Conservation (phyloP, 2,797 vertebrate species). For the Buphagus erythrorhynchus region DNA sequence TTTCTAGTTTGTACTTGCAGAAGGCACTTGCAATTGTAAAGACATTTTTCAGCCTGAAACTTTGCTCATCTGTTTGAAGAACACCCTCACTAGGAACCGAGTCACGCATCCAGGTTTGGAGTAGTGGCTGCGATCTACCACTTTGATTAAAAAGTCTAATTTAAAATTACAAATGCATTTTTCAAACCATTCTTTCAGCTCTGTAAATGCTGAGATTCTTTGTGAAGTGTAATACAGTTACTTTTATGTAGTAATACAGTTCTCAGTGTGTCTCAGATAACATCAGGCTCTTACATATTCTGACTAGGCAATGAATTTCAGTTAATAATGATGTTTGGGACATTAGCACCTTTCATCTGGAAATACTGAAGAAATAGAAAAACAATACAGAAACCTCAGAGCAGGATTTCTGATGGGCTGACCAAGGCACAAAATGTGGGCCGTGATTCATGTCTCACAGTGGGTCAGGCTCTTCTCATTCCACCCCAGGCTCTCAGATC, state of each 20-base stretch:
- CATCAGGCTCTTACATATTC: not conserved
- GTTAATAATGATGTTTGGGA: slow-evolving; percentile 26
- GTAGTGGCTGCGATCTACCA: not conserved
- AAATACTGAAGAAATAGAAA: not conserved
- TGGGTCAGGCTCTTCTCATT: slow-evolving; percentile 12
- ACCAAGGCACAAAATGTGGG: not conserved
- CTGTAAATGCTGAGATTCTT: not conserved
- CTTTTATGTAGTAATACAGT: not conserved
- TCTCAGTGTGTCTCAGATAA: slow-evolving; percentile 17
- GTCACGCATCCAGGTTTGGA: not conserved
- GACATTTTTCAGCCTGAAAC: slow-evolving; percentile 6
- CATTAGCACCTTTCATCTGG: slow-evolving; percentile 20
- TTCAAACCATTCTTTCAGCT: slow-evolving; percentile 2
- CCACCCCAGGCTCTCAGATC: not conserved
- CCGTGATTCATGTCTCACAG: not conserved
- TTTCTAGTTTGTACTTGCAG: not conserved
- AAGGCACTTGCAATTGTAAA: not conserved
- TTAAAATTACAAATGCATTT: slow-evolving; percentile 47
- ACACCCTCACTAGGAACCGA: not conserved
- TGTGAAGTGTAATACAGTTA: not conserved
- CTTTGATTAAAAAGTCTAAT: slow-evolving; percentile 51
- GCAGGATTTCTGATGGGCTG: not conserved
- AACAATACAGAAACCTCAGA: slow-evolving; percentile 1
- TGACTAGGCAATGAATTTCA: not conserved
- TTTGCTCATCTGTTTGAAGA: slow-evolving; percentile 44